Conservation (phyloP, 2,888 invertebrate genomes). For the Epirrhoe tristata region DNA sequence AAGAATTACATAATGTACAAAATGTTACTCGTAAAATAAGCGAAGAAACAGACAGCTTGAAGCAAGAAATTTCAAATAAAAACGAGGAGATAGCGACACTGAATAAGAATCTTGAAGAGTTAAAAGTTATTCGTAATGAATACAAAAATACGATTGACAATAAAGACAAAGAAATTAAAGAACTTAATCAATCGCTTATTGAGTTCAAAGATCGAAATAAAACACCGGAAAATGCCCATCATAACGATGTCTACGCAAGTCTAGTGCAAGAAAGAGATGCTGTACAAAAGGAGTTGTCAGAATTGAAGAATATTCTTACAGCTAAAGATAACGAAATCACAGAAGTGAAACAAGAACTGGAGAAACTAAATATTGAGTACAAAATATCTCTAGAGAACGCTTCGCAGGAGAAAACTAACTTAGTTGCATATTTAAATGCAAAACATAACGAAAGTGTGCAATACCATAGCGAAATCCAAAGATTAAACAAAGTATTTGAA, state of each 20-base stretch:
- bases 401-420: constrained; percentile 87
- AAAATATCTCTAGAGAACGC: constrained; percentile 62
- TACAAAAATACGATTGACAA: constrained; percentile 53
- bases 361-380: constrained; percentile 62
- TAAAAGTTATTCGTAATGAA: constrained; percentile 34
- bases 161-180: constrained; percentile 74
- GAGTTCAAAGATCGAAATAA: constrained; percentile 68
- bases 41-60: constrained; percentile 58
- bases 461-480: constrained; percentile 94
- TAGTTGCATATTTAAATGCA: constrained; percentile 89
- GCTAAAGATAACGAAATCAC: constrained; percentile 58
- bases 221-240: constrained; percentile 56
- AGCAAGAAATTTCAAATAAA: constrained; percentile 62
- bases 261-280: constrained; percentile 63
- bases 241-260: constrained; percentile 64
- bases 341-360: constrained; percentile 57
- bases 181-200: constrained; percentile 66
- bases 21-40: constrained; percentile 63
- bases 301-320: constrained; percentile 54
- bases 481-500: constrained; percentile 87
- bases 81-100: constrained; percentile 60
- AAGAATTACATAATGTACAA: constrained; percentile 61
- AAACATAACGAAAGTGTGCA: constrained; percentile 94
- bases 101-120: constrained; percentile 51
- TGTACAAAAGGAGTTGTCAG: constrained; percentile 58